Base-by-base conservation (phyloP, 1,140 invertebrate species). In the Drosophila lacteicornis region DNA sequence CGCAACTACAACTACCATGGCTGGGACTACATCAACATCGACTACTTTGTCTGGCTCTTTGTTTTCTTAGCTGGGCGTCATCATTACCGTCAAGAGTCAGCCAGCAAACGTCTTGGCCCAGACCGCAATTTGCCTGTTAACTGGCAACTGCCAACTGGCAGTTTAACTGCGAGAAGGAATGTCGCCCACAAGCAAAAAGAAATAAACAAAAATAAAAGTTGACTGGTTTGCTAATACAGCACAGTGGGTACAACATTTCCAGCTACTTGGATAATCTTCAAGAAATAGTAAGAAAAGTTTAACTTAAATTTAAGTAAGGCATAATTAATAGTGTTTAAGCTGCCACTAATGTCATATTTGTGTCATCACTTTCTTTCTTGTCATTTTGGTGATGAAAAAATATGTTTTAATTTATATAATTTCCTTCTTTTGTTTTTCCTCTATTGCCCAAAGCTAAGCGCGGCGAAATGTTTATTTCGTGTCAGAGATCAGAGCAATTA, bases 401-500 rank as follows among this genome's bases (percentile, higher is more conserved):
- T 55, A 15, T 15, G 67, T 9, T 57, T 40, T 56, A 47, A 49
- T 71, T 49, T 71, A 71, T 42, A 58, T 71, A 71, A 71, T 58
- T 49, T 59, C 38, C 33, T 11, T 13, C 15, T 38, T 50, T 38
- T 13, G 15, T 38, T 50, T 30, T 68, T 0, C 15, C 22, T 30
- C 11, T 12, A 70, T 71, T 50, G 36, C 43, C 27, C 13, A 42
- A 38, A 56, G 40, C 25, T 13, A 5, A 51, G 7, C 12, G 7
- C 22, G n/a, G 15, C 42, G 13, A 46, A 68, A 77, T 77, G 75
- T 68, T 68, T 59, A 47, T 53, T 47, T 50, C 50, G 75, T 77
- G 74, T 49, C 75, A 77, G 62, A 59, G 75, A 77, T 77, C 75
- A 77, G 36, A 68, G 75, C 75, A 77, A 77, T 77, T 77, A 77